Base-by-base conservation (phyloP, 2,113 vertebrate genomes). In the Onychorhynchus coronatus region DNA sequence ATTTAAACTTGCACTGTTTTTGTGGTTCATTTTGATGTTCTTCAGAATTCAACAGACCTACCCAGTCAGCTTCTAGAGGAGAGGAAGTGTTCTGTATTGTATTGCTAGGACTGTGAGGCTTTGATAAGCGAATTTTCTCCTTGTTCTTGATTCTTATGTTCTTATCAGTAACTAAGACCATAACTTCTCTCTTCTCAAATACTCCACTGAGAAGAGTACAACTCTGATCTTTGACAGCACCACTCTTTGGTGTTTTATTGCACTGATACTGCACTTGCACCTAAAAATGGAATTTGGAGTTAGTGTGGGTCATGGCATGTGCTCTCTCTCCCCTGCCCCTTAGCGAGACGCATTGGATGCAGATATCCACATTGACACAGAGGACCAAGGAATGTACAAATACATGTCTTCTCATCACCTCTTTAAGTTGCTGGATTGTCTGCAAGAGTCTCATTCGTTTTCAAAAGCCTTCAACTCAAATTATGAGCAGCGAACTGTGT, bases 381-480 rank as follows among this genome's bases (percentile, higher is more conserved):
- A 98, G 70, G 98, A 99, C 77, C 99, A 98, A 96, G 99, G 99
- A 91, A 99, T 99, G 99, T 99, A 99, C 93, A 97, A 97, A 56
- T 96, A 98, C 35, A 99, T 99, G 98, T 99, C 98, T 18, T 99
- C 99, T 8, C 98, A 98, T 84, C 99, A 99, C 95, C 99, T 99
- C 84, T 99, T 99, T 95, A 99, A 99, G 94, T 98, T 99, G 88
- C 93, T 99, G 49, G 99, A 99, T 96, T 99, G 99, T 96, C 97
- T 99, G 66, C 98, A 99, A 83, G 99, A 99, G 95, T 99, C 99
- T 21, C 99, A 99, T 96, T 98, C 98, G 7, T 99, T 99, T 91
- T 99, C 99, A 91, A 99, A 99, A 97, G 98, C 99, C 94, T 99
- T 99, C 96, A 99, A 99, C 97, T 99, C 99, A 93, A 99, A 99